Base-by-base conservation (phyloP, 2,888 invertebrate genomes). In the Drosophila hamatofila region DNA sequence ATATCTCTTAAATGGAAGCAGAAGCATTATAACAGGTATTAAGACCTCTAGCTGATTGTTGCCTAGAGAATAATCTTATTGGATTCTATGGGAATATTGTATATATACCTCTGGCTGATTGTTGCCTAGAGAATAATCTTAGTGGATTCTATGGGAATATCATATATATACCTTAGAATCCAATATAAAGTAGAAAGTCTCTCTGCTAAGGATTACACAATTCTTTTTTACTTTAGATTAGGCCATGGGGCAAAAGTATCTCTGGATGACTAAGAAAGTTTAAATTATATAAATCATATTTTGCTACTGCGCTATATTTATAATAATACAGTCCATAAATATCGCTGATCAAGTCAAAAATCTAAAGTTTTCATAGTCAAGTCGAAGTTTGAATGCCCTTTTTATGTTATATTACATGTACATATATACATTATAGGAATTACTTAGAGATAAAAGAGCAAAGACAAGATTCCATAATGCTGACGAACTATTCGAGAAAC, bases 261-360 rank as follows among this genome's bases (percentile, higher is more conserved):
- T 41, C 8, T 18, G 39, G 7, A 41, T 56, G 56, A 42, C 56
- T 33, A 56, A 42, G 11, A 23, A 16, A 35, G 37, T 9, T n/a
- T 7, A 5, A n/a, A 21, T 44, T 23, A n/a, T 35, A 23, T 37
- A 46, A 44, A 44, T 46, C 25, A 58, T 12, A 18, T 18, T 35
- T 46, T 3, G 35, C 2, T 18, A 58, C 9, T 58, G 46, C 46
- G 46, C 5, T 25, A 18, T 35, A 46, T 46, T 18, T 46, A 58
- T 46, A 46, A 25, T 46, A 12, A 14, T 25, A 37, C 18, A 27
- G 9, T 35, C 18, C 14, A 58, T 58, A 58, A 58, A 25, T 58
- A 44, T 11, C n/a, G 9, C n/a, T 33, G 8, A 33, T 44, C 33
- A 33, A 3, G 21, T 30, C 27, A 21, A 5, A 39, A 39, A 3